Evolutionary conservation across 2,888 invertebrate species (phyloP).

Genomic region (Tupiocoris notatus): DNA sequence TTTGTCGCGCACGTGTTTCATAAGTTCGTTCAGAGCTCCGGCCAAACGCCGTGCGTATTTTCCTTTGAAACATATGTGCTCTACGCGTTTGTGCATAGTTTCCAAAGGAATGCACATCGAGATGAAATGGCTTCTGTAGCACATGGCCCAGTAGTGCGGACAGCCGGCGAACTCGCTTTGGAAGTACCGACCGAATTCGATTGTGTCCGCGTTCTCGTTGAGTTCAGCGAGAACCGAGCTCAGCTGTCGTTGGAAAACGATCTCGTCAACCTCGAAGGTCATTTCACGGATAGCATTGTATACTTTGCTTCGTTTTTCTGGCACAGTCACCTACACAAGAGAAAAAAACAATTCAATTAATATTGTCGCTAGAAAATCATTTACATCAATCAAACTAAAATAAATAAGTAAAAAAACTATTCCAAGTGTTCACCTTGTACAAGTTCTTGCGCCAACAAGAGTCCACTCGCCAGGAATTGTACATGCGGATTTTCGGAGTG

Average conservation of each 20-base stretch:
- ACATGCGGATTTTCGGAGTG: neutral
- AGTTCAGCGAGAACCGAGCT: neutral
- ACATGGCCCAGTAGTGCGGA: neutral
- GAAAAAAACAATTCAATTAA: too few relatives aligned
- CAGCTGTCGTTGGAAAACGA: neutral
- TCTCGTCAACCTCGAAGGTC: neutral
- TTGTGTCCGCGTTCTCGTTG: neutral
- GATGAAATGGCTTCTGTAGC: neutral
- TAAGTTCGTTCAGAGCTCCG: neutral
- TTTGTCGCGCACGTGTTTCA: neutral
- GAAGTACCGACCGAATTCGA: neutral
- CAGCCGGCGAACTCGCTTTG: neutral
- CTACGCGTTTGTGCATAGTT: neutral
- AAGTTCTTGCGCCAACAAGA: neutral
- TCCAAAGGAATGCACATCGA: neutral
- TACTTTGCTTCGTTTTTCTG: neutral
- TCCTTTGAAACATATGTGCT: neutral
- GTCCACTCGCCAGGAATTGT: neutral
- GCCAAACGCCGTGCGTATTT: neutral
- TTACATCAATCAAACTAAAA: too few relatives aligned
- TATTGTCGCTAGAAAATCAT: too few relatives aligned
- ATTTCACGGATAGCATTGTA: neutral
- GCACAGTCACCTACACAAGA: neutral
- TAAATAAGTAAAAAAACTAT: too few relatives aligned
- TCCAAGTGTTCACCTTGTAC: neutral